Base-by-base conservation (phyloP, 2,888 invertebrate species). In the Apotomis turbidana region DNA sequence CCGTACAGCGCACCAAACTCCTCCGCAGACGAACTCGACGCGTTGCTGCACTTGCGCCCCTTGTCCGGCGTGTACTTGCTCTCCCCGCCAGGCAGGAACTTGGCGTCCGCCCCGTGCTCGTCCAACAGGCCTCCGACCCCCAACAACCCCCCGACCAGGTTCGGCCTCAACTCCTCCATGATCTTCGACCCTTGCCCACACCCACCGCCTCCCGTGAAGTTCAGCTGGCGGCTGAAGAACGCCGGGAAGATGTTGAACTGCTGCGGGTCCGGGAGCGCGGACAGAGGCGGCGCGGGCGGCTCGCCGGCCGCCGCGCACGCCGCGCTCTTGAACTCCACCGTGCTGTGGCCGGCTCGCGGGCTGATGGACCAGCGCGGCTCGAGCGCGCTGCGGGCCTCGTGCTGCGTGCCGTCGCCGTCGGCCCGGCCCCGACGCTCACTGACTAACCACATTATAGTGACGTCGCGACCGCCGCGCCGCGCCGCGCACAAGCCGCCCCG, bases 191-290 rank as follows among this genome's bases (percentile, higher is more conserved):
- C 95, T 84, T 96, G 96, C 44, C 96, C 95, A 84, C 96, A 95
- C 73, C 95, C 95, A 74, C 95, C 95, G 74, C 95, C 90, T 80
- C 95, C 94, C 64, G 95, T 95, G 90, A 97, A 97, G 90, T 97
- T 97, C 80, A 97, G 94, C 91, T 97, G 97, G 76, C 97, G 94
- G 94, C 97, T 97, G 90, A 97, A 97, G 87, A 97, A 97, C 75
- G 97, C 97, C 82, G 97, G 97, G 91, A 97, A 97, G 84, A 97
- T 97, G 94, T 97, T 97, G 94, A 97, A 97, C 93, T 97, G 97
- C 87, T 97, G 97, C 77, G 95, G 96, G 80, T 95, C 95, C 79
- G 94, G 94, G 82, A 95, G 94, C 82, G 93, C 94, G 84, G 94
- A 91, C 81, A 94, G 95, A 82, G 92, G 90, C 89, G 90, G 91